These are phyloP conservation scores for Sebastolobus alascanus DNA, from an alignment of 2,797 vertebrate species.

Conservation along the genomic window DNA sequence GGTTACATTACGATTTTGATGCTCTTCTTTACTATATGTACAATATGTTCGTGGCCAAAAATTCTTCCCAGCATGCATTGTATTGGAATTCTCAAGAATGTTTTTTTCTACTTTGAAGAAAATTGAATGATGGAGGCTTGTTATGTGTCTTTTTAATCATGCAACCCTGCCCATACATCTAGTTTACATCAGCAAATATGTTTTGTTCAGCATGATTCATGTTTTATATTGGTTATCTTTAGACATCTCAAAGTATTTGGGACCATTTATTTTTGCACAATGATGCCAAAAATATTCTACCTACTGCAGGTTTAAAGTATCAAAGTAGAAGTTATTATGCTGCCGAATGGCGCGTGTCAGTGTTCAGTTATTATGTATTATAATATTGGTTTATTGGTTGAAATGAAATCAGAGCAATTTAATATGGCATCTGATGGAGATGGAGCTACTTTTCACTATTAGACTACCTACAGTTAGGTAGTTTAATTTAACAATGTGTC, in stretches of 20 bases:
- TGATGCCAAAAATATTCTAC: too few species aligned
- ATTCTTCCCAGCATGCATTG: background rate
- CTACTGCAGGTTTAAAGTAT: too few species aligned
- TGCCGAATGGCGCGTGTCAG: background rate
- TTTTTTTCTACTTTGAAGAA: background rate
- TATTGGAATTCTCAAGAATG: too few species aligned
- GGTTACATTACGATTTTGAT: background rate
- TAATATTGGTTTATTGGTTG: background rate
- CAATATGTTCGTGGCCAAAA: background rate
- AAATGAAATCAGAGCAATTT: too few species aligned
- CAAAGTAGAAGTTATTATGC: background rate
- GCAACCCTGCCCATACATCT: background rate
- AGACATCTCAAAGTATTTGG: background rate
- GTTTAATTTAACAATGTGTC: background rate
- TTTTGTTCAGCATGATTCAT: background rate
- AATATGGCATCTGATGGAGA: background rate
- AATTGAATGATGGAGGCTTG: background rate
- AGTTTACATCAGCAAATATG: background rate
- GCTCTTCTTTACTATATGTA: background rate
- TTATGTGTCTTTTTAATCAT: background rate
- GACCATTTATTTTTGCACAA: too few species aligned
- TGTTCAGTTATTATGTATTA: background rate
- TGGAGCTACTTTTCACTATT: background rate
- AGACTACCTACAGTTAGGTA: background rate
- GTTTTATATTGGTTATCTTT: background rate